Evolutionary conservation across 2,113 vertebrate species (phyloP).

Genomic region (Loxodonta africana): DNA sequence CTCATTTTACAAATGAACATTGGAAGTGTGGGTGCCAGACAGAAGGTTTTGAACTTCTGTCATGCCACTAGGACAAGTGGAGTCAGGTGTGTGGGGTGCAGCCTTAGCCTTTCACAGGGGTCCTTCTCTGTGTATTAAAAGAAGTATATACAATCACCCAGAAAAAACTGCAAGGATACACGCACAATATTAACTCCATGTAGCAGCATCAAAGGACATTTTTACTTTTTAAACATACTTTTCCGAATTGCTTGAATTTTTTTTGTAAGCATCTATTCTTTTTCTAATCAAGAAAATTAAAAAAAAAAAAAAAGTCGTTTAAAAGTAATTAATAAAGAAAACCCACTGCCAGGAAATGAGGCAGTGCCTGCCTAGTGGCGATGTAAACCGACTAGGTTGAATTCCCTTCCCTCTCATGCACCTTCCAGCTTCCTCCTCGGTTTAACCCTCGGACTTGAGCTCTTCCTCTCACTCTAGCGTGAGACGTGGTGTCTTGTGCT

Average conservation of each 20-base stretch:
- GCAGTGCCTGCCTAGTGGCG: neutral
- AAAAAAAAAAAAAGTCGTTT: neutral
- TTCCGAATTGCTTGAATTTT: neutral
- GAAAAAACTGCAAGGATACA: no score
- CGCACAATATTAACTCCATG: neutral
- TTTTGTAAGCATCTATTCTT: neutral
- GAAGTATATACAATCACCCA: neutral
- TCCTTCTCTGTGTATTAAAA: neutral
- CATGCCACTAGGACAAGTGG: neutral
- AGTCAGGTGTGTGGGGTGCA: no score
- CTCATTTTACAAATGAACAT: neutral
- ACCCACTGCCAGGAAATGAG: neutral
- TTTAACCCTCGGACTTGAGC: fast-evolving
- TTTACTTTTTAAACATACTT: neutral
- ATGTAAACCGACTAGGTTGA: neutral
- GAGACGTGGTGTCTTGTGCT: fast-evolving
- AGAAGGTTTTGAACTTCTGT: neutral
- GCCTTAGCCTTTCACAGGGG: neutral
- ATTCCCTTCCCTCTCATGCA: neutral
- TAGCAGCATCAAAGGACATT: neutral
- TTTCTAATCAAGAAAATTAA: neutral
- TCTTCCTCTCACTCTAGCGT: neutral
- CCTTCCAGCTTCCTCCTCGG: neutral
- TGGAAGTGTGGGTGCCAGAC: neutral
- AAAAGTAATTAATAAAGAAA: neutral